phyloP scores from a whole-genome alignment of 2,797 vertebrate genomes.

The Gymnothorax reevesii region DNA sequence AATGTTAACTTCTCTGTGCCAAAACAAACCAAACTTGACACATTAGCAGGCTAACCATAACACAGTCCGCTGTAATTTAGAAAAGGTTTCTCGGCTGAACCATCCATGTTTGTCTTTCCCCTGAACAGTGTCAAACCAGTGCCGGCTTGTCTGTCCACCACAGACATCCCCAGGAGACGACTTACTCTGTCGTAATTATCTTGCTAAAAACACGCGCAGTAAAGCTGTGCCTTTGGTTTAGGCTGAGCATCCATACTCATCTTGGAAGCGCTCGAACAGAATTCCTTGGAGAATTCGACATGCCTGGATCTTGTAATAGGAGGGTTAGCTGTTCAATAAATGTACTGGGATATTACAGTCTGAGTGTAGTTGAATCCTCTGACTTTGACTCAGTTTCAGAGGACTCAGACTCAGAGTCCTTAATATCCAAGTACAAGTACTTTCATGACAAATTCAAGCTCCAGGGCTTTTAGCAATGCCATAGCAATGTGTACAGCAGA shows the following conservation, averaged over 20 bases:
- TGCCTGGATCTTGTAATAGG: background rate
- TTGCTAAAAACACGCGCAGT: background rate
- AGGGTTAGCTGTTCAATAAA: background rate
- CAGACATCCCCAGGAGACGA: background rate
- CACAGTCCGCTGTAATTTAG: background rate
- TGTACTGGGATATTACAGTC: background rate
- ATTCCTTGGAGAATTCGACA: background rate
- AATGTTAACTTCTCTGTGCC: background rate
- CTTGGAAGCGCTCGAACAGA: background rate
- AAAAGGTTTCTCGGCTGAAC: background rate
- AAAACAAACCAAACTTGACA: background rate
- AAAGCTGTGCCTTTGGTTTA: background rate
- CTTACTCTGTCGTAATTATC: background rate
- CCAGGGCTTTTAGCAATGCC: no score
- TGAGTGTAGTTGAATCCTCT: no score
- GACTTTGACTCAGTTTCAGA: no score
- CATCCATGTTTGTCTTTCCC: background rate
- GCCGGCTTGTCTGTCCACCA: background rate
- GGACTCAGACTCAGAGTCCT: no score
- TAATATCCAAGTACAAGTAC: no score
- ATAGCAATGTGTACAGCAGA: no score
- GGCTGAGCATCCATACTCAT: background rate
- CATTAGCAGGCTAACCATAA: background rate
- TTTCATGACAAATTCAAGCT: no score
- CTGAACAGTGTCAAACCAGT: background rate